Evolutionary conservation across 2,888 invertebrate species (phyloP).

Genomic region (Drosophila pseudotakahashii): DNA sequence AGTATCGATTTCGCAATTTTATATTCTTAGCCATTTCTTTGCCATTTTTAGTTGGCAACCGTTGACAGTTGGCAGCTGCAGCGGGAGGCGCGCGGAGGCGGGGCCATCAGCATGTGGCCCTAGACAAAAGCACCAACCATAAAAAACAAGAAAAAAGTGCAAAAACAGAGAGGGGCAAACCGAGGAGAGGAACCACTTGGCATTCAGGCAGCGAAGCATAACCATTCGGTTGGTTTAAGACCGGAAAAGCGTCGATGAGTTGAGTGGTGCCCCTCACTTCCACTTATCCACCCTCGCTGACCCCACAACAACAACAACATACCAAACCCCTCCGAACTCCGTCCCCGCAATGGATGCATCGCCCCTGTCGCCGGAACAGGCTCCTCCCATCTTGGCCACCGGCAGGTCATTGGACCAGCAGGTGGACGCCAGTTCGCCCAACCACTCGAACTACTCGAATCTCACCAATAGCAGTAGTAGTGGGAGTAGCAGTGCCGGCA

Average conservation of each 20-base stretch:
- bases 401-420: constrained; percentile 74
- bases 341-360: constrained; percentile 60
- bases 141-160: constrained; percentile 18
- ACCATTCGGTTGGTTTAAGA: constrained; percentile 49
- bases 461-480: constrained; percentile 68
- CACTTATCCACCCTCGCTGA: not conserved
- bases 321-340: not conserved
- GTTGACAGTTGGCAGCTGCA: constrained; percentile 38
- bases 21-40: not conserved
- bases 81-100: constrained; percentile 15
- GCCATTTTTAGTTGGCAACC: constrained; percentile 20
- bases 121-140: constrained; percentile 46
- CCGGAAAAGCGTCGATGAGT: constrained; percentile 76
- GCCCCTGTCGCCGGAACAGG: constrained; percentile 42
- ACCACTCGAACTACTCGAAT: constrained; percentile 77
- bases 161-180: not conserved
- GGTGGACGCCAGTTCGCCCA: constrained; percentile 66
- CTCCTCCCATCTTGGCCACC: constrained; percentile 34
- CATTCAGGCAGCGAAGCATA: constrained; percentile 61
- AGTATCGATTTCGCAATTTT: constrained; percentile 40
- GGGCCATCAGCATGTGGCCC: constrained; percentile 63
- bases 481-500: constrained; percentile 54
- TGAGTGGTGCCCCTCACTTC: too few relatives aligned
- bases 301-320: not conserved
- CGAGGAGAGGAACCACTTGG: constrained; percentile 54